A percentile compares a stretch with the other conserved stretches of the same genome.
These are phyloP conservation scores for Lophius americanus DNA, from an alignment of 2,797 vertebrate genomes.

Conservation along the genomic window DNA sequence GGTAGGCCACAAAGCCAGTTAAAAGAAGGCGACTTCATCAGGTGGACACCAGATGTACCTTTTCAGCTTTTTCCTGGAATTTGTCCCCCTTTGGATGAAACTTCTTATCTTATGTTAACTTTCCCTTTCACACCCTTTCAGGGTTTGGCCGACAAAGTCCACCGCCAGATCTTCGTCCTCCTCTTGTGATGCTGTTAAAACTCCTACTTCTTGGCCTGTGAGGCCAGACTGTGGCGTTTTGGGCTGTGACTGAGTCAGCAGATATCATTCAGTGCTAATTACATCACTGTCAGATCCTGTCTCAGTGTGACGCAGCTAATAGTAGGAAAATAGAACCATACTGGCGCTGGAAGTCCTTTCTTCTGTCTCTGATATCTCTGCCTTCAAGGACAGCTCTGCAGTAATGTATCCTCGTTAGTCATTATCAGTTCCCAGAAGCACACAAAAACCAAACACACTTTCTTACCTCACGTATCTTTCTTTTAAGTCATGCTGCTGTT, in stretches of 20 bases:
- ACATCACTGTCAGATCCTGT: slow-evolving; percentile 41
- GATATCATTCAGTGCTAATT: slow-evolving; percentile 50
- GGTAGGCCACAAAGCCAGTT: neutral
- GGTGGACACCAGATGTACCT: neutral
- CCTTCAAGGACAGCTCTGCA: slow-evolving; percentile 20
- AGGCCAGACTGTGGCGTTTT: slow-evolving; percentile 13
- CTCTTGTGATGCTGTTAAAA: slow-evolving; percentile 8
- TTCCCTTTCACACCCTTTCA: neutral
- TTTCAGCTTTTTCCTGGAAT: neutral
- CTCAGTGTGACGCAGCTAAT: slow-evolving; percentile 38
- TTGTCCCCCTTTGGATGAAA: no score
- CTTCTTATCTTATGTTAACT: no score
- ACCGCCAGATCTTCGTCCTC: slow-evolving; percentile 3
- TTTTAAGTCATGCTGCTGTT: neutral
- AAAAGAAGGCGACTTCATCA: neutral
- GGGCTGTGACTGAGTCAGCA: slow-evolving; percentile 31
- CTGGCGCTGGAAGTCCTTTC: slow-evolving; percentile 20
- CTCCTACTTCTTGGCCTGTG: slow-evolving; percentile 23
- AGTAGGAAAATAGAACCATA: slow-evolving; percentile 23
- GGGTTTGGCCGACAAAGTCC: neutral
- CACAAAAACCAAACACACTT: neutral
- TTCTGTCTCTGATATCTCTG: slow-evolving; percentile 13
- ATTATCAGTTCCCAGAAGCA: slow-evolving; percentile 1
- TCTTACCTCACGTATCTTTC: neutral
- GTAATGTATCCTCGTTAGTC: slow-evolving; percentile 16